Base-by-base conservation (phyloP, 2,797 vertebrate genomes). In the Champsocephalus gunnari region DNA sequence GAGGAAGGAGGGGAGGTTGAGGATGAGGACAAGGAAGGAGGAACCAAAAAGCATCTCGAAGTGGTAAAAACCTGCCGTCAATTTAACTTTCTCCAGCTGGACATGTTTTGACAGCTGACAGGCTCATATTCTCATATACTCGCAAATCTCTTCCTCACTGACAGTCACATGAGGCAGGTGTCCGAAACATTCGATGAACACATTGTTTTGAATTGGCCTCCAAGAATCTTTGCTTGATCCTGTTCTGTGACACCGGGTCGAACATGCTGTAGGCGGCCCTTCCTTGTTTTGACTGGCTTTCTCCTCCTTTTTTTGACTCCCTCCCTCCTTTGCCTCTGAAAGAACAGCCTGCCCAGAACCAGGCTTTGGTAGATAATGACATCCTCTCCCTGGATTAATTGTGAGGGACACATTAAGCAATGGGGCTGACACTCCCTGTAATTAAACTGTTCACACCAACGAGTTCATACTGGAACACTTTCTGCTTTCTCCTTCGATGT, bases 31-130 rank as follows among this genome's bases (percentile, higher is more conserved):
- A 67, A 6, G 48, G 16, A 63, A 62, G 14, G 67, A 63, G 53
- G 41, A 50, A 62, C 0, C 34, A 56, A 67, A 54, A 75, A 68
- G 57, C 16, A 10, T 62, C 72, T 71, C 7, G 54, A 69, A 71
- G 64, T 67, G 77, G 50, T 63, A 71, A 87, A 85, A 93, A 93
- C 80, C 91, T 92, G 92, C 83, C 84, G 75, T 87, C 84, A 79
- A 81, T 92, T 89, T 87, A 83, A 90, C 54, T 56, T 87, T 83
- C 79, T 91, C 80, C 92, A 93, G 88, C 88, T 93, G 88, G 79
- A 82, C 54, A 65, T 93, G 92, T 94, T 95, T 92, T 91, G 90
- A 94, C 93, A 94, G 93, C 91, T 94, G 91, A 94, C 64, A 14
- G 73, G 82, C 44, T 91, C 74, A 75, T 84, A 87, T 28, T 28